phyloP scores from a whole-genome alignment of 2,113 vertebrate genomes.

The Tragelaphus scriptus region DNA sequence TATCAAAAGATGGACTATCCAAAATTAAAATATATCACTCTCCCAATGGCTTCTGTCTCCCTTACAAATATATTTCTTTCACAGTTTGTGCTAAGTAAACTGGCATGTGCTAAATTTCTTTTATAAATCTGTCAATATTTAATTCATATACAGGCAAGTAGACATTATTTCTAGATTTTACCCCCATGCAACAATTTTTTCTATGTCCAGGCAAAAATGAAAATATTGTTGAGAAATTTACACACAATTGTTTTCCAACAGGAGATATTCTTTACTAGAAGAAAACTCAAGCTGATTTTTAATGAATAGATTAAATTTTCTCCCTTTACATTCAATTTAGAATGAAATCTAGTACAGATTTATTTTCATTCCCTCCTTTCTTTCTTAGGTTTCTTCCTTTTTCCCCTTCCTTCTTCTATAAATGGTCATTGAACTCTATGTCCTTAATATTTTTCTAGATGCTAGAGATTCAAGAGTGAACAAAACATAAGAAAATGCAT shows the following conservation, averaged over 20 bases:
- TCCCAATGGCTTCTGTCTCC: not conserved
- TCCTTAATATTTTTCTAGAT: not conserved
- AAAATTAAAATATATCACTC: not conserved
- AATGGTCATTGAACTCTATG: not conserved
- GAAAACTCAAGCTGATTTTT: not conserved
- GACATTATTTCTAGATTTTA: not conserved
- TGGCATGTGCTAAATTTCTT: not conserved
- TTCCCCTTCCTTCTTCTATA: not conserved
- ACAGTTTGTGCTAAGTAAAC: not conserved
- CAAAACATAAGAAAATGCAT: not conserved
- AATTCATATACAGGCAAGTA: not conserved
- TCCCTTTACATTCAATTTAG: not conserved
- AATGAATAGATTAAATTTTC: not conserved
- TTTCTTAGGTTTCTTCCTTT: not conserved
- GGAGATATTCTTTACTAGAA: not conserved
- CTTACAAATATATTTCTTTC: not conserved
- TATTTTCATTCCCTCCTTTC: not conserved
- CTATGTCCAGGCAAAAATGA: not conserved
- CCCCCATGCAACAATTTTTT: not conserved
- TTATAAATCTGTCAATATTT: slow-evolving; percentile 15
- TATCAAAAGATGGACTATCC: not conserved
- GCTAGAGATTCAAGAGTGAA: not conserved
- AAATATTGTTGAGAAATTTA: not conserved
- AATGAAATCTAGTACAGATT: not conserved
- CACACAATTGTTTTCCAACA: not conserved